Conservation (phyloP, 2,888 invertebrate genomes). For the Phortica okadai region DNA sequence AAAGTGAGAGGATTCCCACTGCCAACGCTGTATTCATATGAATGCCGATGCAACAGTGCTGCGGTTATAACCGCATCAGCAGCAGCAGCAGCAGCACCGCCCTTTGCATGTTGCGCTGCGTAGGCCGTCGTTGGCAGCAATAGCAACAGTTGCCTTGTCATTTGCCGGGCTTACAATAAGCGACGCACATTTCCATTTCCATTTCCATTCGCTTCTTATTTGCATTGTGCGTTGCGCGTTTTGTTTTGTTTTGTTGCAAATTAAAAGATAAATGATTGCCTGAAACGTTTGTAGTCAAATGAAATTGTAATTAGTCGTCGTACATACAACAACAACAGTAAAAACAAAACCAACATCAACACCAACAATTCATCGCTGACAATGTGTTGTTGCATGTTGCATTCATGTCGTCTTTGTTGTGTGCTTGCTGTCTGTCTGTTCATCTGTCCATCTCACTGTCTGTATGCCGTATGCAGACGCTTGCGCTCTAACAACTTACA, state of each 20-base stretch:
- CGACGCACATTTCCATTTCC: constrained; percentile 41
- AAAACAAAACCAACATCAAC: constrained; percentile 38
- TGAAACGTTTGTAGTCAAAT: constrained; percentile 28
- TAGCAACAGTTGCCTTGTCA: neutral
- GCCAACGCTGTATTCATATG: constrained; percentile 40
- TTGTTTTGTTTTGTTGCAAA: constrained; percentile 69
- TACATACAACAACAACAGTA: neutral
- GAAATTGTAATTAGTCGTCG: constrained; percentile 30
- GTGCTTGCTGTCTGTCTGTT: neutral
- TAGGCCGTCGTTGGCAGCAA: neutral
- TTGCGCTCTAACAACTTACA: neutral
- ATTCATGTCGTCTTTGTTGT: constrained; percentile 3
- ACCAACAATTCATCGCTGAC: constrained; percentile 16
- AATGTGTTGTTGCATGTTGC: constrained; percentile 13
- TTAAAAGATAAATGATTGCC: constrained; percentile 60
- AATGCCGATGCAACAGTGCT: neutral
- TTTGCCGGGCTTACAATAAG: neutral
- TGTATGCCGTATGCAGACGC: neutral
- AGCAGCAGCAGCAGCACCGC: neutral
- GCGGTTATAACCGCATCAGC: neutral
- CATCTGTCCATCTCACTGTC: neutral
- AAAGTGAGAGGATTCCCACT: constrained; percentile 75
- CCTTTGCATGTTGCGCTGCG: constrained; percentile 7
- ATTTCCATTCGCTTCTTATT: constrained; percentile 21
- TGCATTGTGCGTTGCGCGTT: constrained; percentile 50